Percentiles rank a stretch among this genome's conserved stretches.
These are phyloP conservation scores for Drosophila grimshawi DNA, from an alignment of 1,140 invertebrate genomes.

Conservation along the genomic window DNA sequence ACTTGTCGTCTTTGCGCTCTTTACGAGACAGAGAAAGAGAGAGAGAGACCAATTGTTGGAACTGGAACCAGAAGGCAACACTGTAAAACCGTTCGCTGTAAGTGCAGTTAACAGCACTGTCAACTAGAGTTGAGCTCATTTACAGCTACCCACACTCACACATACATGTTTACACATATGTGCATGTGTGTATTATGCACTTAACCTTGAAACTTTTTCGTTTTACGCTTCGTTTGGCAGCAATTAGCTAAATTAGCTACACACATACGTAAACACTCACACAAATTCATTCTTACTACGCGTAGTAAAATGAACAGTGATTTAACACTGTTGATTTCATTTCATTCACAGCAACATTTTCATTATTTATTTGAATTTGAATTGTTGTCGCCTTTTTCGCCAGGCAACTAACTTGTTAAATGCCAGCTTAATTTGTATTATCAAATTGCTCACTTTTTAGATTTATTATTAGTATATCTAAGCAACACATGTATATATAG, in stretches of 20 bases:
- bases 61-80: slow-evolving; percentile 59
- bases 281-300: too few species aligned
- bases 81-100: slow-evolving; percentile 66
- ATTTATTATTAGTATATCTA: slow-evolving; percentile 9
- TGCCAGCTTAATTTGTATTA: slow-evolving; percentile 53
- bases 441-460: slow-evolving; percentile 46
- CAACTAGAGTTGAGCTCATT: slow-evolving; percentile 6
- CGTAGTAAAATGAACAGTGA: slow-evolving; percentile 1
- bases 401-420: slow-evolving; percentile 48
- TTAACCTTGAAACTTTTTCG: slow-evolving; percentile 53
- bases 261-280: neutral
- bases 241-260: slow-evolving; percentile 52
- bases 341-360: slow-evolving; percentile 51
- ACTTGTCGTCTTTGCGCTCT: slow-evolving; percentile 15
- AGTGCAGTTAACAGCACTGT: slow-evolving; percentile 46
- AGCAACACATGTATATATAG: slow-evolving; percentile 20
- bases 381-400: slow-evolving; percentile 17
- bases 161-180: too few species aligned
- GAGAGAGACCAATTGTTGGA: slow-evolving; percentile 28
- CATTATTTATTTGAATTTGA: slow-evolving; percentile 1
- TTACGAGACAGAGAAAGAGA: neutral
- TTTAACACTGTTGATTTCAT: slow-evolving; percentile 42
- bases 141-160: neutral
- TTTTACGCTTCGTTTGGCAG: slow-evolving; percentile 66
- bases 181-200: slow-evolving; percentile 17